Conservation (phyloP, 2,113 vertebrate species). For the Embiotoca jacksoni region DNA sequence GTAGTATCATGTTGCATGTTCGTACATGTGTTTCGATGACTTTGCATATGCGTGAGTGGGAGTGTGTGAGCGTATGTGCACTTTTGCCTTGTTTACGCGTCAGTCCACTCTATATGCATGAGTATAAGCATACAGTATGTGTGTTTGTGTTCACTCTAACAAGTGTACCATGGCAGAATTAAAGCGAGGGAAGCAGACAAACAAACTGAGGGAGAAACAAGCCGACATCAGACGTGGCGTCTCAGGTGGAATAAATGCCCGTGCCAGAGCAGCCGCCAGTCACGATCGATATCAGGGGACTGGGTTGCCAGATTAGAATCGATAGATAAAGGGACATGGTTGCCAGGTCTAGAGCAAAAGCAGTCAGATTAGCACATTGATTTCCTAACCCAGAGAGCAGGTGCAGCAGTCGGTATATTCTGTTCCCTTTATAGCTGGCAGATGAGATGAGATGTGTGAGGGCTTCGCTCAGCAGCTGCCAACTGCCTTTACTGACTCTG, state of each 20-base stretch:
- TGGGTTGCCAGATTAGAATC: constrained; percentile 55
- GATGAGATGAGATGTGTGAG: constrained; percentile 24
- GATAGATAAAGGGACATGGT: constrained; percentile 45
- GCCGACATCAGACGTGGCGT: constrained; percentile 1
- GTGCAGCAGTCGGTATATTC: constrained; percentile 35
- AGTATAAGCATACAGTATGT: constrained; percentile 4
- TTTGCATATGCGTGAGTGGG: constrained; percentile 36
- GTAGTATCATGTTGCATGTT: no score
- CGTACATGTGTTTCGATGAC: constrained; percentile 23
- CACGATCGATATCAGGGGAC: constrained; percentile 50
- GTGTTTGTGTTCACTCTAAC: constrained; percentile 1
- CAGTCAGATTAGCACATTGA: constrained; percentile 71
- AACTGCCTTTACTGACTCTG: neutral
- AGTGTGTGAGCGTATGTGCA: constrained; percentile 48
- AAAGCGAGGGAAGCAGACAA: constrained; percentile 16
- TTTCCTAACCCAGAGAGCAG: constrained; percentile 42
- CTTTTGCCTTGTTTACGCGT: constrained; percentile 21
- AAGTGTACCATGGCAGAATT: neutral
- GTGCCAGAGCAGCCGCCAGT: neutral
- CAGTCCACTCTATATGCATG: neutral
- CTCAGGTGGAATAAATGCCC: constrained; percentile 20
- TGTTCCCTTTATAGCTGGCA: constrained; percentile 12
- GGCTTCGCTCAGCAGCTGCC: constrained; percentile 6
- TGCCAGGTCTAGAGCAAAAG: constrained; percentile 49
- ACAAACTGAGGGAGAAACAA: constrained; percentile 10